These are phyloP conservation scores for Drosophila santomea DNA, from an alignment of 1,140 invertebrate genomes.

Conservation along the genomic window DNA sequence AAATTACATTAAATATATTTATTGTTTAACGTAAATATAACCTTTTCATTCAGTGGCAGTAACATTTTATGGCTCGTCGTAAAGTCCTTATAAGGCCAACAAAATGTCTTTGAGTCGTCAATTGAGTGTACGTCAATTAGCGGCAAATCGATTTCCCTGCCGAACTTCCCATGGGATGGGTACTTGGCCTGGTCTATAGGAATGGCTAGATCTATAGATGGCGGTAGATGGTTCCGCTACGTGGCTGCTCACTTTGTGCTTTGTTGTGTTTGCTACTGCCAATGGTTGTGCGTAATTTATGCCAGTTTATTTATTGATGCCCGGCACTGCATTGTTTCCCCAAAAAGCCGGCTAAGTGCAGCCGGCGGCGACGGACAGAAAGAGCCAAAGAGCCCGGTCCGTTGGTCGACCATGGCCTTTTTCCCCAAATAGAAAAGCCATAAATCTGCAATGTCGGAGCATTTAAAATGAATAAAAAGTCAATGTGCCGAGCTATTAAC, in stretches of 20 bases:
- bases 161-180: background rate
- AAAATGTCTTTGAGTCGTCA: slow-evolving; percentile 30
- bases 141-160: slow-evolving; percentile 43
- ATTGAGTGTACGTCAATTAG: slow-evolving; percentile 64
- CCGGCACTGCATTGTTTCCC: slow-evolving; percentile 68
- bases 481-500: slow-evolving; percentile 82
- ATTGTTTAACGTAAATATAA: no score
- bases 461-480: slow-evolving; percentile 83
- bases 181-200: background rate
- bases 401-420: slow-evolving; percentile 47
- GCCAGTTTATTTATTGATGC: slow-evolving; percentile 81
- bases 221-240: slow-evolving; percentile 8
- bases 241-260: slow-evolving; percentile 37
- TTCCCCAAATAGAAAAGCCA: slow-evolving; percentile 76
- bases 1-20: background rate
- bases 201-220: background rate
- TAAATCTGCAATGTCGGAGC: slow-evolving; percentile 80
- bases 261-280: slow-evolving; percentile 49
- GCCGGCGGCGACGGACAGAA: slow-evolving; percentile 40
- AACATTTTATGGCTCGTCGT: background rate
- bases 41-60: no score
- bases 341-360: slow-evolving; percentile 77
- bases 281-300: slow-evolving; percentile 79
- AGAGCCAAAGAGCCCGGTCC: slow-evolving; percentile 5
- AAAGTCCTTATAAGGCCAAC: slow-evolving; percentile 3